Percentiles rank a stretch among this genome's conserved stretches.
Evolutionary conservation across 2,113 vertebrate genomes (phyloP).

Genomic region (Phalacrocorax aristotelis): DNA sequence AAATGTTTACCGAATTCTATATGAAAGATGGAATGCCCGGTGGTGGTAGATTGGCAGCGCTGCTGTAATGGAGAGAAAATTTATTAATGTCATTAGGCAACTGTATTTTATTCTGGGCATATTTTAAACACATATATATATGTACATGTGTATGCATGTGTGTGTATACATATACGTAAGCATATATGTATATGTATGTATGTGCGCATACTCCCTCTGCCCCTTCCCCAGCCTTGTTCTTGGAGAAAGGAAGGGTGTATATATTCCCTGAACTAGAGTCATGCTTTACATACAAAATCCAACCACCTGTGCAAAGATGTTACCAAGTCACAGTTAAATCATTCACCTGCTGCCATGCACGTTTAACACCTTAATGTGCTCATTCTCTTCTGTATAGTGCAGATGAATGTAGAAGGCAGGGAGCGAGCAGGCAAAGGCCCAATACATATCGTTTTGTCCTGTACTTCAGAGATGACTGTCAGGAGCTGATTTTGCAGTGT

Average conservation of each 20-base stretch:
- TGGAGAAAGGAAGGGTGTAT: background rate
- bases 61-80: background rate
- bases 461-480: background rate
- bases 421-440: background rate
- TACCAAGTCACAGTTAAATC: background rate
- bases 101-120: background rate
- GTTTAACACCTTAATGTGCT: background rate
- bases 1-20: constrained; percentile 26
- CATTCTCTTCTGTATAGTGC: background rate
- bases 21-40: background rate
- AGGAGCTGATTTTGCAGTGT: background rate
- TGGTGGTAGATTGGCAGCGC: background rate
- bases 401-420: background rate
- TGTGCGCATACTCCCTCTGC: background rate
- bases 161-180: background rate
- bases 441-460: background rate
- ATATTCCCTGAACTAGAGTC: background rate
- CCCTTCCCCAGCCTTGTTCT: background rate
- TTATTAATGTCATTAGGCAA: background rate
- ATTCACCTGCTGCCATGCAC: background rate
- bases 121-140: background rate
- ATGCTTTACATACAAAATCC: background rate
- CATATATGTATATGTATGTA: rapidly evolving
- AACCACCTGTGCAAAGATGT: background rate
- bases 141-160: background rate